These are phyloP conservation scores for Hucho hucho DNA, from an alignment of 2,113 vertebrate genomes.

Conservation along the genomic window DNA sequence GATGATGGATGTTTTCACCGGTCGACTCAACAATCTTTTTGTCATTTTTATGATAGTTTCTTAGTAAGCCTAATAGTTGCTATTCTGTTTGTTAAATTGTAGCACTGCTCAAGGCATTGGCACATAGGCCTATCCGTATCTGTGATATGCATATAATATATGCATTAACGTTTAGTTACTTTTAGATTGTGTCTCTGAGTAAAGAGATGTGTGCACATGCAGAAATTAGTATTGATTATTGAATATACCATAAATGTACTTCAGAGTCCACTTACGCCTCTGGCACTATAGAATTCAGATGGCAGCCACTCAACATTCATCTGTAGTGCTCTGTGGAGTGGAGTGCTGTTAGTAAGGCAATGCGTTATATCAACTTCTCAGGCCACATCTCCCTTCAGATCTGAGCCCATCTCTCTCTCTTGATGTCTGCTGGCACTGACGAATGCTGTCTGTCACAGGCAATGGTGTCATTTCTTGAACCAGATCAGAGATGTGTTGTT, in stretches of 20 bases:
- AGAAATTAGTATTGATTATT: not conserved
- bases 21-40: conserved; percentile 10
- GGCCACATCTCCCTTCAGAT: conserved; percentile 1
- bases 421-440: conserved; percentile 14
- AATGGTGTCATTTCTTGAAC: conserved; percentile 10
- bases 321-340: not conserved
- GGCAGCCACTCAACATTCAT: not conserved
- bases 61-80: not conserved
- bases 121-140: not conserved
- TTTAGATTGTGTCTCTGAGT: not conserved
- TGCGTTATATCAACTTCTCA: not conserved
- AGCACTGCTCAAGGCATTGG: not conserved
- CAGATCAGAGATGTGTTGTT: conserved; percentile 13
- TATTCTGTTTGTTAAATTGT: not conserved
- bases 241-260: no score
- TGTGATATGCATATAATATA: not conserved
- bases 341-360: not conserved
- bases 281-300: not conserved
- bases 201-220: not conserved
- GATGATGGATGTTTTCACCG: conserved; percentile 29
- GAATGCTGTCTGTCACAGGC: conserved; percentile 4
- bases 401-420: conserved; percentile 9
- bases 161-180: not conserved
- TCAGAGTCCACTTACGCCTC: not conserved
- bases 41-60: conserved; percentile 25